These are phyloP conservation scores for Atrina japonica DNA, from an alignment of 2,888 invertebrate species.

Conservation along the genomic window DNA sequence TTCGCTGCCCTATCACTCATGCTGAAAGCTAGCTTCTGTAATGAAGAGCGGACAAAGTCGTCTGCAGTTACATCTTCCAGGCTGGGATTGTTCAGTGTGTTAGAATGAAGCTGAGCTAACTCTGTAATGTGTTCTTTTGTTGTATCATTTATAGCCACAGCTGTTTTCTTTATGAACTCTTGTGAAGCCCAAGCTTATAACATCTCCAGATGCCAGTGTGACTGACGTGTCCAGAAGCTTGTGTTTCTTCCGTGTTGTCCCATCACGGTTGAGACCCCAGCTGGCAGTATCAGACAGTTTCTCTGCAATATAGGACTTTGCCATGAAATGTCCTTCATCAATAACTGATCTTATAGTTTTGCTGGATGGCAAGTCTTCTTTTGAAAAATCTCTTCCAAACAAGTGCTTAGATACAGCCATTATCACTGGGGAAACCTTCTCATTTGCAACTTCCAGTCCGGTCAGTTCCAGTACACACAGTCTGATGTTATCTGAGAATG, in stretches of 20 bases:
- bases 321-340: slow-evolving; percentile 31
- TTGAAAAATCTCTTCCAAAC: slow-evolving; percentile 12
- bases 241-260: slow-evolving; percentile 9
- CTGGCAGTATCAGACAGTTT: background rate
- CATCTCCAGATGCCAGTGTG: slow-evolving; percentile 12
- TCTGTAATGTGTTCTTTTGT: slow-evolving; percentile 6
- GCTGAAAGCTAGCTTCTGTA: too few species aligned
- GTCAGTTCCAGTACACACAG: slow-evolving; percentile 38
- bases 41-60: too few species aligned
- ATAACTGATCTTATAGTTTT: slow-evolving; percentile 20
- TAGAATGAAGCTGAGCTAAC: background rate
- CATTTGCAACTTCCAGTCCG: slow-evolving; percentile 32
- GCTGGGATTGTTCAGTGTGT: too few species aligned
- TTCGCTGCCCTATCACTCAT: too few species aligned
- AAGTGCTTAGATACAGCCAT: slow-evolving; percentile 26
- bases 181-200: background rate
- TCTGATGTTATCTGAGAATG: slow-evolving; percentile 20
- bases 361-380: slow-evolving; percentile 19
- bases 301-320: slow-evolving; percentile 1
- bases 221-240: slow-evolving; percentile 2
- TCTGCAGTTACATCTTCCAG: too few species aligned
- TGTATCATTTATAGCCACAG: background rate
- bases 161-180: background rate
- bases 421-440: slow-evolving; percentile 26
- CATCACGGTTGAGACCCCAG: background rate